These are phyloP conservation scores for Agrotis ipsilon DNA, from an alignment of 2,888 invertebrate genomes.

Conservation along the genomic window DNA sequence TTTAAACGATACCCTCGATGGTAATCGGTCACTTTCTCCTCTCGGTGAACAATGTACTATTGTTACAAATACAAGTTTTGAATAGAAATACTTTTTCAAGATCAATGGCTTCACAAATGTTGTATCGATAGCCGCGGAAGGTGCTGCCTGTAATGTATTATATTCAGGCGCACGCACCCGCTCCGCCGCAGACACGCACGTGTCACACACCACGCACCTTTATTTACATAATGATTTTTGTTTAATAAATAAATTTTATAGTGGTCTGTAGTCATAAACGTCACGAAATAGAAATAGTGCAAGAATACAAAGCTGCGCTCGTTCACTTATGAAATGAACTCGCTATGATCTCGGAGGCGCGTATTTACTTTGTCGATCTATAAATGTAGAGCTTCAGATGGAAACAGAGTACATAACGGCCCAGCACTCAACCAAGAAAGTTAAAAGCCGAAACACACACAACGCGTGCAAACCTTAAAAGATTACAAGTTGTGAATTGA, in stretches of 20 bases:
- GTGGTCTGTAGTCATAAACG: conserved; percentile 13
- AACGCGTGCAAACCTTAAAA: conserved; percentile 35
- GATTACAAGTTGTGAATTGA: conserved; percentile 50
- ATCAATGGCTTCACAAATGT: conserved; percentile 24
- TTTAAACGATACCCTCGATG: too few species aligned
- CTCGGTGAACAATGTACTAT: too few species aligned
- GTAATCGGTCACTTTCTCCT: too few species aligned
- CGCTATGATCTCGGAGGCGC: neutral
- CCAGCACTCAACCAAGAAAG: conserved; percentile 14
- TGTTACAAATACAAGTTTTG: neutral
- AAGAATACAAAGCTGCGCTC: conserved; percentile 21
- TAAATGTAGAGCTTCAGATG: conserved; percentile 1
- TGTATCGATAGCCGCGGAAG: conserved; percentile 36
- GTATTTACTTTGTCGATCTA: conserved; percentile 9
- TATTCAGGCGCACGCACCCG: conserved; percentile 13
- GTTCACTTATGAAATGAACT: conserved; percentile 9
- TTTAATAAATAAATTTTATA: too few species aligned
- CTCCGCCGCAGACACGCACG: neutral
- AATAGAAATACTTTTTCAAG: conserved; percentile 5
- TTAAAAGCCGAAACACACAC: conserved; percentile 16
- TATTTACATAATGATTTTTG: conserved; percentile 24
- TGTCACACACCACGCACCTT: conserved; percentile 7
- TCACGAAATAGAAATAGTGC: conserved; percentile 29
- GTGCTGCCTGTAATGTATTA: conserved; percentile 33
- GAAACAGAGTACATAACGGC: conserved; percentile 5